Conservation (phyloP, 2,888 invertebrate species). For the Galerucella pusilla region DNA sequence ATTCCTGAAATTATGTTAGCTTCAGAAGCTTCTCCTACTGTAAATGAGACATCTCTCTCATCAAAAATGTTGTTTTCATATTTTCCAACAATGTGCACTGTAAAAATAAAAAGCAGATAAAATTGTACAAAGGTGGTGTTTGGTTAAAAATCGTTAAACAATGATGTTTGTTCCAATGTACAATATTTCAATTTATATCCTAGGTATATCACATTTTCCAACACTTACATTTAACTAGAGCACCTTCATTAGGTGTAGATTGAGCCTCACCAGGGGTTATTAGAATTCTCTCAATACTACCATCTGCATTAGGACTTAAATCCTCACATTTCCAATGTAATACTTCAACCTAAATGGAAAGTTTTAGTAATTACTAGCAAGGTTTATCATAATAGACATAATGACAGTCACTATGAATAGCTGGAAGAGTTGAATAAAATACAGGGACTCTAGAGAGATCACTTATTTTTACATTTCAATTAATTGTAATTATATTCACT, state of each 20-base stretch:
- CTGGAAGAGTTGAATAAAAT: no score
- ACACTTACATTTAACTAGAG: conserved; percentile 80
- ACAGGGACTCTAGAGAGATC: no score
- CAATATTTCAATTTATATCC: no score
- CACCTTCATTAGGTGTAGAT: conserved; percentile 83
- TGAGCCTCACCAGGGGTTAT: conserved; percentile 78
- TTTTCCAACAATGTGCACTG: conserved; percentile 79
- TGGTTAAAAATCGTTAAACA: no score
- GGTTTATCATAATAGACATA: no score
- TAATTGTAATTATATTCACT: no score
- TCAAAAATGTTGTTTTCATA: conserved; percentile 79
- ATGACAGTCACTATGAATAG: no score
- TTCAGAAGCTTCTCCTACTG: conserved; percentile 86
- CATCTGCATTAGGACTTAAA: conserved; percentile 85
- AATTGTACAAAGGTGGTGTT: not conserved
- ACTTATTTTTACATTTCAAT: no score
- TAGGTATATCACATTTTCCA: not conserved
- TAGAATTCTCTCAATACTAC: conserved; percentile 80
- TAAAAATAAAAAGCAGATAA: conserved; percentile 56
- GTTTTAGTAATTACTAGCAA: not conserved
- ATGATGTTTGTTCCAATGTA: no score
- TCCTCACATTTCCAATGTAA: conserved; percentile 91
- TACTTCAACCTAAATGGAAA: conserved; percentile 78
- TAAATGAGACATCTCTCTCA: conserved; percentile 83
- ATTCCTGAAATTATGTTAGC: conserved; percentile 82